phyloP scores from a whole-genome alignment of 1,140 invertebrate species.

The Platyura marginata region DNA sequence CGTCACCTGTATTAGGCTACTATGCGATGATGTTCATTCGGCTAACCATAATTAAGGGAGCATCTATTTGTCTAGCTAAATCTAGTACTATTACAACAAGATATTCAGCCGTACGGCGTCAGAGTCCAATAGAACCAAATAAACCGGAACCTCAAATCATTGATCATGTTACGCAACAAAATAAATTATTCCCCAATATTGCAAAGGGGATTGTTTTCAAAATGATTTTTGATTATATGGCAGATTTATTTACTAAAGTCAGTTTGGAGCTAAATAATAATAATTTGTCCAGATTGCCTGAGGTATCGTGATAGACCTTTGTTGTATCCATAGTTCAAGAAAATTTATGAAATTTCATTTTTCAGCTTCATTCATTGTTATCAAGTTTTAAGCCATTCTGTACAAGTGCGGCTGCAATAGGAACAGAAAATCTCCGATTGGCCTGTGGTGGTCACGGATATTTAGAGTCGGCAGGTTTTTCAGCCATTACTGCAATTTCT shows the following conservation, averaged over 20 bases:
- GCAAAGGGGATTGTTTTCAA: slow-evolving; percentile 60
- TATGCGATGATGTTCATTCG: slow-evolving; percentile 90
- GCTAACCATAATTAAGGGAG: slow-evolving; percentile 55
- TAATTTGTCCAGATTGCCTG: slow-evolving; percentile 75
- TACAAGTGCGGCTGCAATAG: slow-evolving; percentile 47
- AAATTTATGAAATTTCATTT: no score
- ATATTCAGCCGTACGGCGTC: slow-evolving; percentile 76
- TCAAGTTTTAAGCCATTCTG: slow-evolving; percentile 78
- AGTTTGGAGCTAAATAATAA: slow-evolving; percentile 58
- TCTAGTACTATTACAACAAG: slow-evolving; percentile 68
- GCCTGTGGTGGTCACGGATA: slow-evolving; percentile 90
- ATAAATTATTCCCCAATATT: slow-evolving; percentile 70
- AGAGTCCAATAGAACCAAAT: slow-evolving; percentile 68
- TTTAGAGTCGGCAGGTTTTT: slow-evolving; percentile 68
- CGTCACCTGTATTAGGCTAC: slow-evolving; percentile 74
- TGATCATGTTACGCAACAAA: slow-evolving; percentile 85
- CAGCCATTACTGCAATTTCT: slow-evolving; percentile 59
- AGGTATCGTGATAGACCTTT: slow-evolving; percentile 72
- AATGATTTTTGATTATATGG: slow-evolving; percentile 52
- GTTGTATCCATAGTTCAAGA: no score
- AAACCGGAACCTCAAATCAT: slow-evolving; percentile 74
- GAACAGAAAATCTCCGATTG: slow-evolving; percentile 58
- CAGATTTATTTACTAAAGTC: slow-evolving; percentile 66
- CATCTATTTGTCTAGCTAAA: slow-evolving; percentile 52
- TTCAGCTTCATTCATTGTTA: no score